Evolutionary conservation across 2,888 invertebrate species (phyloP), one percentile per base, ranked within the genome.

Genomic region (Callimorpha dominula): DNA sequence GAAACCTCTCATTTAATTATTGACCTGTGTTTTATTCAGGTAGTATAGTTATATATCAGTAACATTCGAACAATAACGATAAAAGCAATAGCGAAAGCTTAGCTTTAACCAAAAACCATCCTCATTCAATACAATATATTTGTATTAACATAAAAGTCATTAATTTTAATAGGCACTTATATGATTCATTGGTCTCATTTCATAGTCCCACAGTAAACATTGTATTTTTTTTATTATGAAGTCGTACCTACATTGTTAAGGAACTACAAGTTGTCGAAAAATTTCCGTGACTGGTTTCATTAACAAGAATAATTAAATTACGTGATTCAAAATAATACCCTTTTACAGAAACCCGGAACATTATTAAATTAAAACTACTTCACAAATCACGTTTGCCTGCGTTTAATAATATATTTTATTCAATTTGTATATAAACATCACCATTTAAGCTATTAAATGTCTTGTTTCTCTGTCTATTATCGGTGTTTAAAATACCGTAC

Each of bases 311-410:
- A 72, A 72, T 68, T 72, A 72, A 72, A 57, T 68, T 60, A 68
- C 42, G 50, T 42, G 57, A 72, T 62, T 65, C 40, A 49, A 71
- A 71, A 71, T 63, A 71, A 71, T 65, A 31, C 70, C 71, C 70
- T 70, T 72, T 43, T 68, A 70, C 52, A 65, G 74, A 66, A 71
- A 73, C 73, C 69, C 72, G 72, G 68, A 72, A 74, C 66, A 70
- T 62, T 65, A 60, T 68, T 73, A 57, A 46, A 6, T 46, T 46
- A 46, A 65, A 50, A 65, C 43, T 1, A 9, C 43, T 64, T 68
- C 14, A 49, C 64, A 65, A 68, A 68, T 68, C 65, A 71, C 50
- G 62, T 71, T 62, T 50, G 49, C 60, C 40, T 50, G 42, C 49
- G 43, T 60, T 54, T 70, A 64, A 64, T 63, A 63, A 69, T 42